phyloP scores from a whole-genome alignment of 2,113 vertebrate species.

The Lynx canadensis region DNA sequence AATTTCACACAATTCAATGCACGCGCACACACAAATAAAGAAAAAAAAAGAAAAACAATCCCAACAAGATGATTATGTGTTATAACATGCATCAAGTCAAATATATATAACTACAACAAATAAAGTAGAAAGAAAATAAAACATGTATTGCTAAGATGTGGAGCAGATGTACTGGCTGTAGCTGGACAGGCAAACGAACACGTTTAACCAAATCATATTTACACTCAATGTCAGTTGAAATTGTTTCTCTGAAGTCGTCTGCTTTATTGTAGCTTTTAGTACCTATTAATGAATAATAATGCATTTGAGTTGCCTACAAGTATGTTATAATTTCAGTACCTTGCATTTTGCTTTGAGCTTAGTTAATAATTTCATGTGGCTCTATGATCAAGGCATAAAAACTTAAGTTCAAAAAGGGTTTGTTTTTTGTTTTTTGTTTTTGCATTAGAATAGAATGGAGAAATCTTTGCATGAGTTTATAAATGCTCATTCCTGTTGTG shows the following conservation, averaged over 20 bases:
- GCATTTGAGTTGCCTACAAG: not conserved
- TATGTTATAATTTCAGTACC: constrained; percentile 13
- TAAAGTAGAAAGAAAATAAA: constrained; percentile 1
- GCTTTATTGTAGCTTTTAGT: not conserved
- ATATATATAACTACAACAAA: not conserved
- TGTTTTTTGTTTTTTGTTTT: not conserved
- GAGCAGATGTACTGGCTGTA: not conserved
- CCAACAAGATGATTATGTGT: not conserved
- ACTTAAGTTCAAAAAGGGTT: constrained; percentile 42
- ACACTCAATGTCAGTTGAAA: not conserved
- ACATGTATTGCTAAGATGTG: not conserved
- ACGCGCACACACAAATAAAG: not conserved
- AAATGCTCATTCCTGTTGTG: constrained; percentile 47
- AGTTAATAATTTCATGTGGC: constrained; percentile 9
- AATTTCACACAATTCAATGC: not conserved
- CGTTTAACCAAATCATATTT: constrained; percentile 40
- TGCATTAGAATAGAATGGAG: not conserved
- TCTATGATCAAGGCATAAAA: constrained; percentile 32
- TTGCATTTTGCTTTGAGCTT: constrained; percentile 36
- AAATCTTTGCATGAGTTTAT: constrained; percentile 34
- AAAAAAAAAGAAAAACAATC: not conserved
- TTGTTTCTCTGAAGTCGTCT: not conserved
- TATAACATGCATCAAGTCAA: not conserved
- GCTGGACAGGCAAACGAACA: not conserved
- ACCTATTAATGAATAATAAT: not conserved